phyloP scores from a whole-genome alignment of 2,797 vertebrate species.

The Rhabdomys pumilio region DNA sequence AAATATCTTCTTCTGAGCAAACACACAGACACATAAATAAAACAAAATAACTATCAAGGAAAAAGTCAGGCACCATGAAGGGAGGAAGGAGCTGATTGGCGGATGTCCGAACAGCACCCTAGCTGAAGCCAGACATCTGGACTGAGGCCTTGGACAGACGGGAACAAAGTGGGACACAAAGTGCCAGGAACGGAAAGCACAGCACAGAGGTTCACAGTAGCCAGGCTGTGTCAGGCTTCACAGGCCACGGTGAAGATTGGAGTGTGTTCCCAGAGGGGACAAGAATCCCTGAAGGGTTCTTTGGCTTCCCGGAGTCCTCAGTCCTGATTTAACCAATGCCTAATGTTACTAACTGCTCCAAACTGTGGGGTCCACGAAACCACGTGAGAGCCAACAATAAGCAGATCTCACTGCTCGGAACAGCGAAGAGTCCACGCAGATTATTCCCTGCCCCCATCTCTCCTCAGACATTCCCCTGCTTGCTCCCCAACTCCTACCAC shows the following conservation, averaged over 20 bases:
- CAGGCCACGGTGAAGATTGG: background rate
- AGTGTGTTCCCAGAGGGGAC: background rate
- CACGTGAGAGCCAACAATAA: background rate
- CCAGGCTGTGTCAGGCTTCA: background rate
- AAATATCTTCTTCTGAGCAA: background rate
- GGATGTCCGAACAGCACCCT: background rate
- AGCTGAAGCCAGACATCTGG: background rate
- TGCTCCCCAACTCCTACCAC: background rate
- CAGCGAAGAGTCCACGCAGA: background rate
- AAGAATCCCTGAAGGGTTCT: background rate
- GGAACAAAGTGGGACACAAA: accelerated
- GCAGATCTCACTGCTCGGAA: accelerated
- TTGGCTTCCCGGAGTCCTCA: background rate
- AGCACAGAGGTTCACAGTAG: background rate
- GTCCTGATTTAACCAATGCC: background rate
- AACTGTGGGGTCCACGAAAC: accelerated
- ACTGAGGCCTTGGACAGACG: too few species aligned
- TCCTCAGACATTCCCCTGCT: background rate
- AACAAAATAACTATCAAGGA: background rate
- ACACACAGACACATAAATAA: background rate
- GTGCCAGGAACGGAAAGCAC: background rate
- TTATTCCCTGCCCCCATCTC: accelerated
- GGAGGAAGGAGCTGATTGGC: background rate
- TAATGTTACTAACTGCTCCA: too few species aligned
- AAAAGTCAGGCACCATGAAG: background rate